A percentile compares a stretch with the other conserved stretches of the same genome.
Conservation (phyloP, 2,113 vertebrate genomes). For the Zingel zingel region DNA sequence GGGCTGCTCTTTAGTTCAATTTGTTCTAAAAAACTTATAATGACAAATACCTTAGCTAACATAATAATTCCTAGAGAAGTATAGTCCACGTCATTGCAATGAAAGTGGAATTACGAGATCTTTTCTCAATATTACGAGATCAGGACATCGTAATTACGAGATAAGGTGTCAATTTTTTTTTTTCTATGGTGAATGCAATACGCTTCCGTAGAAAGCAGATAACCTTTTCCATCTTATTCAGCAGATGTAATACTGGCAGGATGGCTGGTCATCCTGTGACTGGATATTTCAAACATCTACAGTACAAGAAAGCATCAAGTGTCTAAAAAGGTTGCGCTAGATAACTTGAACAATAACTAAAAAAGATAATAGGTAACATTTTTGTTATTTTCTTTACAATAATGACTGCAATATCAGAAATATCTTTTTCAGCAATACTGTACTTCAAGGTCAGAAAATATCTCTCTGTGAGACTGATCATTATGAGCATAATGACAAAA, state of each 20-base stretch:
- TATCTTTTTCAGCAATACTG: background rate
- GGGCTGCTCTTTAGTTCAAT: too few species aligned
- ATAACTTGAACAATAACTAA: background rate
- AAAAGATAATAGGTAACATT: background rate
- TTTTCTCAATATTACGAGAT: too few species aligned
- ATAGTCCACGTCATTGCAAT: too few species aligned
- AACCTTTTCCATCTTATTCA: background rate
- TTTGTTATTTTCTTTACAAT: background rate
- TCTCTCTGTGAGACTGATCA: conserved; percentile 45
- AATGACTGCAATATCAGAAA: background rate
- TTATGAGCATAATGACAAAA: conserved; percentile 48
- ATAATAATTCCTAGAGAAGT: too few species aligned
- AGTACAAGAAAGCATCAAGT: background rate
- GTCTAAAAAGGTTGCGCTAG: background rate
- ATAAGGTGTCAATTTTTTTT: too few species aligned
- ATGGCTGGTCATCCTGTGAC: background rate
- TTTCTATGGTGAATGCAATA: too few species aligned
- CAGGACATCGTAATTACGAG: too few species aligned
- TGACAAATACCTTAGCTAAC: too few species aligned
- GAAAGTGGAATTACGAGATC: too few species aligned
- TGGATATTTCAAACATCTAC: background rate
- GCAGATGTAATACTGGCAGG: background rate
- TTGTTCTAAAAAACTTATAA: too few species aligned
- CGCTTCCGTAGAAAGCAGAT: too few species aligned
- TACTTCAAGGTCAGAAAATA: conserved; percentile 58